Evolutionary conservation across 2,888 invertebrate species (phyloP).

Genomic region (Mechanitis messenoides): DNA sequence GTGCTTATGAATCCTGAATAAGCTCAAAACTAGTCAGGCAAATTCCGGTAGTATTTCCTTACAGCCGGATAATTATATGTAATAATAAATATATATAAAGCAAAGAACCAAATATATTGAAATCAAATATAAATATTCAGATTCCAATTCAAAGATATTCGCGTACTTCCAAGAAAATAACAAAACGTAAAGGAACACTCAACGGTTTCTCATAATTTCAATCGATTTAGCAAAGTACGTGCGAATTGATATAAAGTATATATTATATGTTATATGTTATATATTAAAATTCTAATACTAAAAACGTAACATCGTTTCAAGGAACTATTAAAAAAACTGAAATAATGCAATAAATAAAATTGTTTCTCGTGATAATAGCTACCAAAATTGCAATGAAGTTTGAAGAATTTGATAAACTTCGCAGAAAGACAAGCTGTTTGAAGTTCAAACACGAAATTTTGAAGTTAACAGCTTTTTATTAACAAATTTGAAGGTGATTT

Average conservation of each 20-base stretch:
- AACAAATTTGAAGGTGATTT: background rate
- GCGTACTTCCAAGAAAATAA: background rate
- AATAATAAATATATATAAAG: background rate
- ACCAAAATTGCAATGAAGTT: background rate
- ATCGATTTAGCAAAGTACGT: constrained; percentile 32
- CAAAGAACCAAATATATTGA: background rate
- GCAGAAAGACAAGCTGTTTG: background rate
- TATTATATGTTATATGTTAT: too few species aligned
- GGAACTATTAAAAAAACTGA: too few species aligned
- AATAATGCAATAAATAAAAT: constrained; percentile 1
- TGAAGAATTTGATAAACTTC: too few species aligned
- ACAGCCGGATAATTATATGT: too few species aligned
- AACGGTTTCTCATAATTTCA: constrained; percentile 22
- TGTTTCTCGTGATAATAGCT: background rate
- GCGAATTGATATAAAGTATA: constrained; percentile 40
- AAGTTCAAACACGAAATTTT: background rate
- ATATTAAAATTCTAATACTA: constrained; percentile 38
- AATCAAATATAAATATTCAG: background rate
- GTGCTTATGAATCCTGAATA: too few species aligned
- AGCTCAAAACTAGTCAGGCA: too few species aligned
- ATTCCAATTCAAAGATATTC: background rate
- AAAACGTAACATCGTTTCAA: constrained; percentile 13
- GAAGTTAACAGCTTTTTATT: background rate
- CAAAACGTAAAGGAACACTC: constrained; percentile 16
- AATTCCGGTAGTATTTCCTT: too few species aligned